Evolutionary conservation across 2,797 vertebrate genomes (phyloP), one percentile per base, ranked within the genome.

Genomic region (Linurgus olivaceus): DNA sequence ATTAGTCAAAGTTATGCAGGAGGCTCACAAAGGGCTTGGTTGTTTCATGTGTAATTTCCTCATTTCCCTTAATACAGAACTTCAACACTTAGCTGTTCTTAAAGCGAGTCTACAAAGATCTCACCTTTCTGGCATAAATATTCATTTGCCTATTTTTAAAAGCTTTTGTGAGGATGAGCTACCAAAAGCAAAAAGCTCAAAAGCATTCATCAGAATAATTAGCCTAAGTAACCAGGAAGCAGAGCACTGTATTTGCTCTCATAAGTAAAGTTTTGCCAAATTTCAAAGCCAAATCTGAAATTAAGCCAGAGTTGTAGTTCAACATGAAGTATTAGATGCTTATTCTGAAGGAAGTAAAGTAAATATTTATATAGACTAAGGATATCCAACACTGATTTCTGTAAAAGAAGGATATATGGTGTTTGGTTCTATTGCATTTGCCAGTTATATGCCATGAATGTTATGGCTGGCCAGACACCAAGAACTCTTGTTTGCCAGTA

Each of bases 171-270:
- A 40, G 31, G 42, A 59, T 44, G 51, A 95, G 52, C 78, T 89
- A 91, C 52, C 9, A 70, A 94, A 86, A 95, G n/a, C 45, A 28
- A 90, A 88, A 96, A 94, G 23, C 63, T 90, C 92, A 58, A 90
- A 93, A 51, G 44, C 13, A 55, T 80, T 86, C 9, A 72, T 70
- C 21, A 80, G 29, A 70, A 86, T 42, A 77, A 84, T 7, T 13
- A 86, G 19, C 13, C 9, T 25, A 59, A 54, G 9, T n/a, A 88
- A 38, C 28, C 31, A 92, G 35, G 23, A 90, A 72, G 29, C 8
- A 89, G 26, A 91, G 13, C 9, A 17, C 17, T 38, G 7, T 23
- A 29, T 70, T 80, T 82, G 67, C 55, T 79, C 23, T 83, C 20
- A 29, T 35, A 63, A 72, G 20, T 57, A 48, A 71, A 62, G 26